Percentiles rank a stretch among this genome's conserved stretches.
These are phyloP conservation scores for Axis porcinus DNA, from an alignment of 2,113 vertebrate species.

Conservation along the genomic window DNA sequence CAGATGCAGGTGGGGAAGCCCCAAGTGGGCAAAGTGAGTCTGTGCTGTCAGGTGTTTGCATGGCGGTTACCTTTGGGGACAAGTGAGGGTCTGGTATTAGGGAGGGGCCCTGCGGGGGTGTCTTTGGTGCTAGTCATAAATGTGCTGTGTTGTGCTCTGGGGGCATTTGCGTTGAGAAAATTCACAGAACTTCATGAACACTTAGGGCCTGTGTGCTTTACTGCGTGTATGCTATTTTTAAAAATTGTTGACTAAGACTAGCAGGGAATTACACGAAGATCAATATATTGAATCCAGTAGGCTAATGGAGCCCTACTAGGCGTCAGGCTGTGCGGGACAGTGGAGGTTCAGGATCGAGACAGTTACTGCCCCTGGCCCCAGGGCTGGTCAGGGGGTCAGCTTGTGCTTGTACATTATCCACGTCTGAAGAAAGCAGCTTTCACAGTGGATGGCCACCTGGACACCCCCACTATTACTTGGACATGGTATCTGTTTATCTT, in stretches of 20 bases:
- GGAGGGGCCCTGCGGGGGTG: neutral
- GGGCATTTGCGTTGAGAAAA: neutral
- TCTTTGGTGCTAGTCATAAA: accelerated
- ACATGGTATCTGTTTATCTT: neutral
- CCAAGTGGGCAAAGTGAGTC: neutral
- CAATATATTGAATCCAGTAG: too few species aligned
- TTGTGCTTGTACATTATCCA: neutral
- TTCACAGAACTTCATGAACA: accelerated
- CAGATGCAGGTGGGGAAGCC: neutral
- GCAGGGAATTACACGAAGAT: accelerated
- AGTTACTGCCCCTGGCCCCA: neutral
- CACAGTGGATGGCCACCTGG: neutral
- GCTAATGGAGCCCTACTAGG: neutral
- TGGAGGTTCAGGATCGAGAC: accelerated
- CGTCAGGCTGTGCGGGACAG: neutral
- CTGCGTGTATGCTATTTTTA: accelerated
- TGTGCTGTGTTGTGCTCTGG: neutral
- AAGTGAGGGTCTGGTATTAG: too few species aligned
- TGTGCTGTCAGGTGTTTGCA: accelerated
- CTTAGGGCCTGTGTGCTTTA: neutral
- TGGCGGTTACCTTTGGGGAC: neutral
- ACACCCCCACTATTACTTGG: accelerated
- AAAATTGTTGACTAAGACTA: neutral
- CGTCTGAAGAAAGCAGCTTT: neutral
- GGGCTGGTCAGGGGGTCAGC: neutral